Evolutionary conservation across 2,797 vertebrate genomes (phyloP).

Genomic region (Neopelma chrysocephalum): DNA sequence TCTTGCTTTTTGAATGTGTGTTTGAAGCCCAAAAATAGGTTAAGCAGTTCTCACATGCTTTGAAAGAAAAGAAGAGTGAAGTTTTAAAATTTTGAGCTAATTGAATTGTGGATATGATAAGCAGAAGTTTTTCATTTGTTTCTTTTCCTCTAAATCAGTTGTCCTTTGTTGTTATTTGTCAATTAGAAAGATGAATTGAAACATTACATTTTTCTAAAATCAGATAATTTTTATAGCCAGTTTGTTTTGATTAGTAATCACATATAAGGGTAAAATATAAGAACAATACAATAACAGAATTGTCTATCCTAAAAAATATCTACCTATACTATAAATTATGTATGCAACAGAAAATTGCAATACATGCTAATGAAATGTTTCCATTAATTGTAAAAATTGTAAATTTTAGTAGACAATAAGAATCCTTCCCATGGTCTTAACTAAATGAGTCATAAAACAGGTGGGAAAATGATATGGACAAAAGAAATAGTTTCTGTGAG

Average conservation of each 20-base stretch:
- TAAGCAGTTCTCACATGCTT: not conserved
- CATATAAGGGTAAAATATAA: not conserved
- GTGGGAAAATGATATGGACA: not conserved
- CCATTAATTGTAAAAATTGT: not conserved
- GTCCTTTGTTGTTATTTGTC: not conserved
- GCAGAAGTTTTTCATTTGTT: not conserved
- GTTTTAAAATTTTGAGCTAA: not conserved
- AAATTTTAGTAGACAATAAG: not conserved
- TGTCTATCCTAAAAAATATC: not conserved
- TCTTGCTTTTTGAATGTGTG: not conserved
- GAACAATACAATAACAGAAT: not conserved
- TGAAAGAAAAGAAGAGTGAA: not conserved
- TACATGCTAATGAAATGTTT: not conserved
- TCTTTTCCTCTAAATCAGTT: not conserved
- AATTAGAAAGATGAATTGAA: not conserved
- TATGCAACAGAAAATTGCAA: not conserved
- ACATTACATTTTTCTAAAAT: not conserved
- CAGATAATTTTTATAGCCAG: not conserved
- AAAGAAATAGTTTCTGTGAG: not conserved
- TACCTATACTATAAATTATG: not conserved
- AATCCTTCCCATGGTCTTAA: not conserved
- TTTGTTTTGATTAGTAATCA: not conserved
- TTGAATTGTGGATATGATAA: not conserved
- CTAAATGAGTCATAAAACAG: not conserved
- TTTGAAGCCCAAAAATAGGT: not conserved